A percentile compares a stretch with the other conserved stretches of the same genome.
phyloP scores from a whole-genome alignment of 2,888 invertebrate genomes.

The Amphipoea lucens region DNA sequence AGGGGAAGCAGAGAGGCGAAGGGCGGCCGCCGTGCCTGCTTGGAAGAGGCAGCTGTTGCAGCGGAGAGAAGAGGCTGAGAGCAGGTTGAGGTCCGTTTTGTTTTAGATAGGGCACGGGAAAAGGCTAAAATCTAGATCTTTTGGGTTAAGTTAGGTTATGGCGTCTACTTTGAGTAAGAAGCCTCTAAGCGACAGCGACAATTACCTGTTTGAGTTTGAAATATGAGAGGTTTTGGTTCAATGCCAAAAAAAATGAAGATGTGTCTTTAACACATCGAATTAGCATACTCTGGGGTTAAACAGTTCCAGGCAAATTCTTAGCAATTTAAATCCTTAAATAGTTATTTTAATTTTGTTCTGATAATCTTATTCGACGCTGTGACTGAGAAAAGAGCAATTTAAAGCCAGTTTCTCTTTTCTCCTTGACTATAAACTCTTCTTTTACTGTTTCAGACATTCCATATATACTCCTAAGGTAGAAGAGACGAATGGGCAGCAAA shows the following conservation, averaged over 20 bases:
- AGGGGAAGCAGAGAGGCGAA: constrained; percentile 95
- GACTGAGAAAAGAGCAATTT: not conserved
- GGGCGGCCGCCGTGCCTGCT: constrained; percentile 96
- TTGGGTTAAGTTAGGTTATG: not conserved
- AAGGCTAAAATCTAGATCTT: not conserved
- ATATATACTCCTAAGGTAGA: constrained; percentile 93
- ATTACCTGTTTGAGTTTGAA: not conserved
- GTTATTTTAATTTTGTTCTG: not conserved
- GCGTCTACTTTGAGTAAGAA: not conserved
- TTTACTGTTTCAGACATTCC: constrained; percentile 89
- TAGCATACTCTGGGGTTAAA: not conserved
- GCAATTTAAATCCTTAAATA: not conserved
- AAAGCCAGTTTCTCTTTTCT: not conserved
- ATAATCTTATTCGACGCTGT: not conserved
- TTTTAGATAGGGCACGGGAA: constrained; percentile 40
- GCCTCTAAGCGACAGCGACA: not conserved
- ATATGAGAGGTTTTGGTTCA: not conserved
- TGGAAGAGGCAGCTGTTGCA: constrained; percentile 98
- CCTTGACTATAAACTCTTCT: not conserved
- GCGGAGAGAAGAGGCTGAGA: constrained; percentile 94
- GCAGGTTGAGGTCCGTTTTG: constrained; percentile 92
- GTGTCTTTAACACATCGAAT: not conserved
- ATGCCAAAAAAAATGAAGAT: not conserved
- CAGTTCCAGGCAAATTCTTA: not conserved
- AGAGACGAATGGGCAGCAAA: constrained; percentile 82